These are phyloP conservation scores for Cyclophora punctaria DNA, from an alignment of 2,888 invertebrate genomes.

Conservation along the genomic window DNA sequence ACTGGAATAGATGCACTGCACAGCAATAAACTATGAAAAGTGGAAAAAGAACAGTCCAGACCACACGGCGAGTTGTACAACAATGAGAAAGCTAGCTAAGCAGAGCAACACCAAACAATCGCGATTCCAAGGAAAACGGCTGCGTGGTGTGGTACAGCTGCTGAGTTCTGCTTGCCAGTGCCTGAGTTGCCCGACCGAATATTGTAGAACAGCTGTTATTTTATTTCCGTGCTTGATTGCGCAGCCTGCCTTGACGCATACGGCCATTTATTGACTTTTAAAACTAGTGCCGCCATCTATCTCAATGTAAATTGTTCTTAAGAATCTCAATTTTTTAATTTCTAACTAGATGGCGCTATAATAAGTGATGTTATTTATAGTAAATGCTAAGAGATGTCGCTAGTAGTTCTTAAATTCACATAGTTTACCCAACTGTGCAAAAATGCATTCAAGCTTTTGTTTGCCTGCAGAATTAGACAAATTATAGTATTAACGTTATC, in stretches of 20 bases:
- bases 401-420: not conserved
- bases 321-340: no score
- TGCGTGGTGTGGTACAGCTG: conserved; percentile 60
- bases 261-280: conserved; percentile 52
- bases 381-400: conserved; percentile 3
- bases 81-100: conserved; percentile 61
- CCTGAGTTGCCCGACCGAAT: conserved; percentile 70
- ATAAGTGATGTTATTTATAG: no score
- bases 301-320: not conserved
- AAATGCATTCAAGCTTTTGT: no score
- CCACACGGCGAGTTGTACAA: conserved; percentile 49
- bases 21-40: conserved; percentile 52
- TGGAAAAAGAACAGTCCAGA: conserved; percentile 40
- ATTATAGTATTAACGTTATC: no score
- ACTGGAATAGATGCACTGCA: conserved; percentile 33
- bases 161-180: conserved; percentile 22
- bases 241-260: conserved; percentile 63
- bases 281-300: conserved; percentile 27
- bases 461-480: no score
- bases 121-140: conserved; percentile 65
- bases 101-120: conserved; percentile 53
- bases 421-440: no score
- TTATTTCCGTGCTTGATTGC: conserved; percentile 72
- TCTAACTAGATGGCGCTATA: no score
- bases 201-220: conserved; percentile 73